Percentiles rank a stretch among this genome's conserved stretches.
Conservation (phyloP, 2,113 vertebrate species). For the Mormoops blainvillei region DNA sequence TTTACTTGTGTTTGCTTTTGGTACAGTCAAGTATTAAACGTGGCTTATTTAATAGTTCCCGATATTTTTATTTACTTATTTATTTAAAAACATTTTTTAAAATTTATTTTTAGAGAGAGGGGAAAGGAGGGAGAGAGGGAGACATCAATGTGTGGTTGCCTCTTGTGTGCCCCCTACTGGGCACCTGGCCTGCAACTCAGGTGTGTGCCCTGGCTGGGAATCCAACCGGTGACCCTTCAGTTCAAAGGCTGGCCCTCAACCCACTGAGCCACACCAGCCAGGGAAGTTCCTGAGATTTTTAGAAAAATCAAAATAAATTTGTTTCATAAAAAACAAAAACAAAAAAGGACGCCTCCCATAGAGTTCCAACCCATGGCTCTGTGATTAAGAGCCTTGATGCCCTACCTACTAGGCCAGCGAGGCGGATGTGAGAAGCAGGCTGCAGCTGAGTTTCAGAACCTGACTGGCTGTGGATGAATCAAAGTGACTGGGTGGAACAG, state of each 20-base stretch:
- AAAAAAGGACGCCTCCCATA: slow-evolving; percentile 82
- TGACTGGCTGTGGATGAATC: too few species aligned
- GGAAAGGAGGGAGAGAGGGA: too few species aligned
- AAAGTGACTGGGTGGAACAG: neutral
- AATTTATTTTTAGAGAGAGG: too few species aligned
- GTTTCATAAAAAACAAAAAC: slow-evolving; percentile 10
- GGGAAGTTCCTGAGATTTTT: slow-evolving; percentile 51
- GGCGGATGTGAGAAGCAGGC: fast-evolving
- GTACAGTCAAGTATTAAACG: neutral
- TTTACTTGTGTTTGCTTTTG: slow-evolving; percentile 45
- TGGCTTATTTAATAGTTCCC: slow-evolving; percentile 14
- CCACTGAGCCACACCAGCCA: too few species aligned
- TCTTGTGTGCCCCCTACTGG: too few species aligned
- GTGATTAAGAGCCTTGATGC: slow-evolving; percentile 85
- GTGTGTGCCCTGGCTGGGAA: too few species aligned
- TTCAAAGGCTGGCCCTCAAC: too few species aligned
- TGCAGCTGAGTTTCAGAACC: fast-evolving
- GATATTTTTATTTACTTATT: slow-evolving; percentile 8
- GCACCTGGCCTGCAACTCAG: too few species aligned
- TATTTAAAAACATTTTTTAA: neutral
- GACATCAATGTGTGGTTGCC: too few species aligned
- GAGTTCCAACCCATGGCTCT: slow-evolving; percentile 93
- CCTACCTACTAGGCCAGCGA: slow-evolving; percentile 93
- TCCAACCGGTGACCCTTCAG: too few species aligned
- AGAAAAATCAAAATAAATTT: slow-evolving; percentile 58